Evolutionary conservation across 2,797 vertebrate genomes (phyloP).

Genomic region (Benthosema pterotum): DNA sequence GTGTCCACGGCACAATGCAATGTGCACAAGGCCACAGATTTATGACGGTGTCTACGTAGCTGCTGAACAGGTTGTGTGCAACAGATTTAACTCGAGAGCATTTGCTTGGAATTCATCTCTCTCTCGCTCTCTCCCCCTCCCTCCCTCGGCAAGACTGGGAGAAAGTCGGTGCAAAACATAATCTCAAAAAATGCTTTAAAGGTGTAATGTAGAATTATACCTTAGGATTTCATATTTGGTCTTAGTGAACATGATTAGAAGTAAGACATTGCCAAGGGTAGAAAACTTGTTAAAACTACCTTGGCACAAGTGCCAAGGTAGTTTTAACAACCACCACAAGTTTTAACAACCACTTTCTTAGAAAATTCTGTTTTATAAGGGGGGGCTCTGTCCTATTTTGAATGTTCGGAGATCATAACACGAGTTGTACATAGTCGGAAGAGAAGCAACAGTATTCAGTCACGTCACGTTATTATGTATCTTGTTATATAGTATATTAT

Average conservation of each 20-base stretch:
- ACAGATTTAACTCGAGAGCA: not conserved
- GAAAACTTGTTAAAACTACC: conserved; percentile 24
- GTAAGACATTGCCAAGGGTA: conserved; percentile 12
- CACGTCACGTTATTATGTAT: conserved; percentile 49
- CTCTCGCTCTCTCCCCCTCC: not conserved
- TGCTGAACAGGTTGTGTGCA: not conserved
- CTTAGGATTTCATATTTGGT: too few species aligned
- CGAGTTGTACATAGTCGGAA: conserved; percentile 41
- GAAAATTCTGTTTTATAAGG: conserved; percentile 32
- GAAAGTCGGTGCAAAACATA: not conserved
- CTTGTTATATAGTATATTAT: conserved; percentile 66
- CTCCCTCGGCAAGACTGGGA: not conserved
- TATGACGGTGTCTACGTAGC: not conserved
- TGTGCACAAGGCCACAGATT: not conserved
- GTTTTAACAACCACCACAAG: conserved; percentile 9
- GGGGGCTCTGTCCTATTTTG: conserved; percentile 13
- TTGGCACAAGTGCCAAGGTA: conserved; percentile 24
- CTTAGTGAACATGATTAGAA: not conserved
- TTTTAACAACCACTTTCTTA: conserved; percentile 21
- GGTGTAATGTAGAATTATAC: too few species aligned
- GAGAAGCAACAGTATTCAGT: conserved; percentile 65
- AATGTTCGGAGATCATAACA: conserved; percentile 17
- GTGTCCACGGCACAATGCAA: not conserved
- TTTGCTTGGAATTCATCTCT: not conserved
- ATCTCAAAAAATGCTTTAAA: conserved; percentile 15